Evolutionary conservation across 2,113 vertebrate genomes (phyloP), one percentile per base, ranked within the genome.

Genomic region (Puntigrus tetrazona): DNA sequence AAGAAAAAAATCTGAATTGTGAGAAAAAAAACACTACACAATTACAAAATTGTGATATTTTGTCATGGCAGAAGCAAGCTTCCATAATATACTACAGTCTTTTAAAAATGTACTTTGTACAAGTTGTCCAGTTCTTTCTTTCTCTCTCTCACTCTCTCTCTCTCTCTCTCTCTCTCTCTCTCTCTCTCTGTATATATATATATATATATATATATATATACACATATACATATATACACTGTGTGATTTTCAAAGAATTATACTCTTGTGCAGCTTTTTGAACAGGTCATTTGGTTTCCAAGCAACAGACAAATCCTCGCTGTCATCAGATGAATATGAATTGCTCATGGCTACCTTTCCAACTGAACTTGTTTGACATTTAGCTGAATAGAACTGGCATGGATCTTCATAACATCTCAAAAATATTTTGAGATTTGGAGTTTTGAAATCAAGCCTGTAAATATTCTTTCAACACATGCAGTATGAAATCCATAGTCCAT

Each of bases 281-380:
- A 86, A 78, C 57, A 29, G 63, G 47, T 79, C 38, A 72, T 67
- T 77, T 55, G 84, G 76, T 80, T 78, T 78, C 67, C 67, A 67
- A 78, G 85, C 78, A 45, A 79, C 83, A 74, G 55, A 79, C 45
- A 22, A 83, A 20, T 70, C 4, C 55, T 79, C 4, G 41, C 31
- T 73, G 65, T 80, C 84, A 79, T 80, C 50, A 34, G 76, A 67
- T 73, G 75, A 83, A 73, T 63, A 10, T 47, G 34, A 63, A 73
- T 80, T 79, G 29, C 31, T 57, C 55, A 50, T 83, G n/a, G 29
- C 59, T n/a, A 55, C 63, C 50, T 83, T 52, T 41, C 67, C 34
- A 36, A 25, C 29, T 43, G 65, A 31, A 38, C 13, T 22, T 80
- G 43, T 25, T n/a, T 25, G 10, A n/a, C 47, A 63, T 25, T 34